Evolutionary conservation across 2,113 vertebrate genomes (phyloP), one percentile per base, ranked within the genome.

Genomic region (Glaucomys volans): DNA sequence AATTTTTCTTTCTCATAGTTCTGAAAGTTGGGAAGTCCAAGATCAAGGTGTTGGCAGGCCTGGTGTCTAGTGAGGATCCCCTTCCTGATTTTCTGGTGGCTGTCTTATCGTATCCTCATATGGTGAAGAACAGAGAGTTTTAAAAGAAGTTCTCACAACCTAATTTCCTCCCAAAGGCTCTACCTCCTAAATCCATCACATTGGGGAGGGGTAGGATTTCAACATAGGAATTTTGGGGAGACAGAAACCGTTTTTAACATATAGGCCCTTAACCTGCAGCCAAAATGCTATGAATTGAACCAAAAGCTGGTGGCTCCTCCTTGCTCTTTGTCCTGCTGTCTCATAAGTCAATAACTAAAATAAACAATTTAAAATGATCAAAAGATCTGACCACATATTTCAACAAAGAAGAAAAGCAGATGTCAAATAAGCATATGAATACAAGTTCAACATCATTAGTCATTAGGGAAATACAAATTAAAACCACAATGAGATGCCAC

Each of bases 331-430:
- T 10, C 28, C 37, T 71, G 5, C 32, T 54, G 47, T 67, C 40
- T 64, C 30, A 42, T 32, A 75, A 54, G 80, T 84, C 50, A 82
- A 59, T 71, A 87, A 79, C 57, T 81, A 95, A 89, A 90, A 72
- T 37, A 74, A 92, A 89, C 72, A 35, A 40, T 47, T 92, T 32
- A 71, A 59, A 72, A 59, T 26, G 47, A 79, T 79, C 69, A 30
- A 87, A 77, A 87, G 54, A 79, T 90, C 40, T 79, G 47, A 44
- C 90, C 57, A 93, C 54, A 83, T 35, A 74, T 54, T 80, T 91
- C 50, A 64, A 42, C 77, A 71, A 54, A 93, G 37, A 59, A 84
- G 72, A 93, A 77, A 82, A 16, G 59, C 16, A 69, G 90, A 57
- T 20, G 62, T 54, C 30, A 91, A 77, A 62, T n/a, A 90, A 59